Evolutionary conservation across 2,113 vertebrate genomes (phyloP).

Genomic region (Mormoops blainvillei): DNA sequence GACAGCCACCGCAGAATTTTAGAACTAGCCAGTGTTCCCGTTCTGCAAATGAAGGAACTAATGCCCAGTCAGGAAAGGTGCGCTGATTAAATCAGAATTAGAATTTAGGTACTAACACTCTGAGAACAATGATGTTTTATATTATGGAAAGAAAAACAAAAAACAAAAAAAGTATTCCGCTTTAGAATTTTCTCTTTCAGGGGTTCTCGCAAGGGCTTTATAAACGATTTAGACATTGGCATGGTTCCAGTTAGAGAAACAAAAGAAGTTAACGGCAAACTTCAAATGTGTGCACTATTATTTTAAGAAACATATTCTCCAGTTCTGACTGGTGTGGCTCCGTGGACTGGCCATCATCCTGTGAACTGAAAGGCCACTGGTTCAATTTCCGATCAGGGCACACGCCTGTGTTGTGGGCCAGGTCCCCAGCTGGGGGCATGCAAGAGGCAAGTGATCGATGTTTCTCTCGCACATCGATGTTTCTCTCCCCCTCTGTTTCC

Average conservation of each 20-base stretch:
- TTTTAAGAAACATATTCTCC: slow-evolving; percentile 69
- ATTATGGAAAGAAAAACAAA: not conserved
- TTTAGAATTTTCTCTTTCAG: slow-evolving; percentile 34
- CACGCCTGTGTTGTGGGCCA: too few species aligned
- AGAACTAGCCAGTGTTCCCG: not conserved
- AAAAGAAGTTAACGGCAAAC: slow-evolving; percentile 54
- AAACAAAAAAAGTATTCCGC: not conserved
- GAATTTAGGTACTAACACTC: not conserved
- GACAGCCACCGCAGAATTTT: not conserved
- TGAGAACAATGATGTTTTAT: slow-evolving; percentile 7
- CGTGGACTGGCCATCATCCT: too few species aligned
- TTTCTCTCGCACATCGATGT: too few species aligned
- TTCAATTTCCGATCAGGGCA: too few species aligned
- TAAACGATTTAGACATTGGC: slow-evolving; percentile 48
- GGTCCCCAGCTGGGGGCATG: too few species aligned
- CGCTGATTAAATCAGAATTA: not conserved
- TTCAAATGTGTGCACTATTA: slow-evolving; percentile 61
- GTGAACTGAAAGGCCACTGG: too few species aligned
- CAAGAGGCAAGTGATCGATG: too few species aligned
- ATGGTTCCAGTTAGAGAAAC: slow-evolving; percentile 49
- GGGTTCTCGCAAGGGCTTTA: slow-evolving; percentile 40
- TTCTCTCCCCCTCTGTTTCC: too few species aligned
- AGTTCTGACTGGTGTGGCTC: not conserved
- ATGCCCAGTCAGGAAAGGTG: not conserved
- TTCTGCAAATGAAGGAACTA: not conserved